Percentiles rank a stretch among this genome's conserved stretches.
These are phyloP conservation scores for Rambutsinella grinnellia DNA, from an alignment of 2,888 invertebrate species.

Conservation along the genomic window DNA sequence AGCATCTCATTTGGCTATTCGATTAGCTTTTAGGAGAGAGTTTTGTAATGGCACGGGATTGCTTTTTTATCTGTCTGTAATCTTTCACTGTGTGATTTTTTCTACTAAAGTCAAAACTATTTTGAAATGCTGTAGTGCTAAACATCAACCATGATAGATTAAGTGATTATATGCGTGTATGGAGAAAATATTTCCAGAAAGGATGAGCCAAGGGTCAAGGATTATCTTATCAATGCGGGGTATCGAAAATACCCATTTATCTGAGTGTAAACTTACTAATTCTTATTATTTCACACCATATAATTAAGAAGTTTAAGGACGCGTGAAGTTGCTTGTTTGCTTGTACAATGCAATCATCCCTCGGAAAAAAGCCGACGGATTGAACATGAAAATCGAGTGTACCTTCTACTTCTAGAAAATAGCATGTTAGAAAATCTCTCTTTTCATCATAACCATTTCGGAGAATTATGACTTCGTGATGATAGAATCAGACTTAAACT, in stretches of 20 bases:
- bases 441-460: no score
- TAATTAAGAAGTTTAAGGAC: background rate
- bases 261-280: slow-evolving; percentile 21
- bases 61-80: background rate
- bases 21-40: no score
- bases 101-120: background rate
- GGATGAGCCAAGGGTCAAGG: background rate
- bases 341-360: no score
- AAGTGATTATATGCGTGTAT: background rate
- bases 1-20: background rate
- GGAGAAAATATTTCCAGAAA: background rate
- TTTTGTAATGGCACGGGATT: background rate
- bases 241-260: background rate
- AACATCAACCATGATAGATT: background rate
- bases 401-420: no score
- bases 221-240: background rate
- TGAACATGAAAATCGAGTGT: no score
- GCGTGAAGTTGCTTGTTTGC: no score
- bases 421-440: no score
- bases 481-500: no score
- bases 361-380: no score
- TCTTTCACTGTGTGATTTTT: background rate
- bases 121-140: background rate
- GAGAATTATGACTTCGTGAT: no score
- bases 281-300: slow-evolving; percentile 8